Percentiles rank a stretch among this genome's conserved stretches.
These are phyloP conservation scores for Macrotus californicus DNA, from an alignment of 2,113 vertebrate species.

Conservation along the genomic window DNA sequence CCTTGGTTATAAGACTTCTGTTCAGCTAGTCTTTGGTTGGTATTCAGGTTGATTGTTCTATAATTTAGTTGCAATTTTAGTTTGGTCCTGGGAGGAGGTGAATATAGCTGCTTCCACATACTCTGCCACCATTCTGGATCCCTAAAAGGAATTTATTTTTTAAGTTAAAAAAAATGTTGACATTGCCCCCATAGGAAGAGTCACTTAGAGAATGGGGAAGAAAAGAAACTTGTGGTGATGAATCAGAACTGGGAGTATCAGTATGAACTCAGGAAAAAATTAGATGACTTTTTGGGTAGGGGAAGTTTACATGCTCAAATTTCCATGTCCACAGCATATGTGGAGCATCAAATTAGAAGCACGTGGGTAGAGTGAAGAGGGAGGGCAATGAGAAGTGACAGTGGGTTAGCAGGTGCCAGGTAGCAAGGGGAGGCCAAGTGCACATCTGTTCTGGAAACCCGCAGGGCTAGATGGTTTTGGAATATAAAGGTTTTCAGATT, in stretches of 20 bases:
- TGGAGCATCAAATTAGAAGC: background rate
- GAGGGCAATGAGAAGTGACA: background rate
- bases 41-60: too few relatives aligned
- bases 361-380: background rate
- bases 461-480: background rate
- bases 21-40: too few relatives aligned
- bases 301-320: background rate
- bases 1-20: too few relatives aligned
- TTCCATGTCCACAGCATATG: background rate
- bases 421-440: too few relatives aligned
- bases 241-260: background rate
- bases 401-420: background rate
- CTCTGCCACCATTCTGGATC: too few relatives aligned
- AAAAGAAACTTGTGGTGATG: background rate
- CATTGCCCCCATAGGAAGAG: background rate
- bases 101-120: too few relatives aligned
- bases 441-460: background rate
- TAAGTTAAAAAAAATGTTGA: background rate
- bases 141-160: too few relatives aligned
- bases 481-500: background rate
- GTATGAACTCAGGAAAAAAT: background rate
- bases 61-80: too few relatives aligned
- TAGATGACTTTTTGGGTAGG: background rate
- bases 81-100: too few relatives aligned
- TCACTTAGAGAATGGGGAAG: background rate